A percentile compares a stretch with the other conserved stretches of the same genome.
phyloP scores from a whole-genome alignment of 2,797 vertebrate species.

The Lithobates sylvaticus region DNA sequence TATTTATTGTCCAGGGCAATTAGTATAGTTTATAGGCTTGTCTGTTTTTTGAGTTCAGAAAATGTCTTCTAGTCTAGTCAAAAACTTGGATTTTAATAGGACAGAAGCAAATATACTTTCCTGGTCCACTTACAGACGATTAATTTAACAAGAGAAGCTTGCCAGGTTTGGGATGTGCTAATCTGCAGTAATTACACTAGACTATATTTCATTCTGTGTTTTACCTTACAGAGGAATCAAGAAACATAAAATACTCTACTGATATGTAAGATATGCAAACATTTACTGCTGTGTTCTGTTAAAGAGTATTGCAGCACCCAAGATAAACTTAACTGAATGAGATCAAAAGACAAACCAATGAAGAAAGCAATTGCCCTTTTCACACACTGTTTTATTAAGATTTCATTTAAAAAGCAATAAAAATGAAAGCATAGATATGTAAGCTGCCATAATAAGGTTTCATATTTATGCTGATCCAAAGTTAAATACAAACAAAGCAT shows the following conservation, averaged over 20 bases:
- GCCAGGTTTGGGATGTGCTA: not conserved
- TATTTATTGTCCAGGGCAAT: not conserved
- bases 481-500: conserved; percentile 10
- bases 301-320: not conserved
- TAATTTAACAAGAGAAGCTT: not conserved
- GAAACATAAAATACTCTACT: not conserved
- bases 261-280: conserved; percentile 1
- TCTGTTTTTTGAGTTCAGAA: not conserved
- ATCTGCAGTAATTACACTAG: not conserved
- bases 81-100: not conserved
- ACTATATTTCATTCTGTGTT: conserved; percentile 19
- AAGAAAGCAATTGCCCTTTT: not conserved
- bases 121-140: not conserved
- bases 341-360: not conserved
- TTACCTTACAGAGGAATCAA: conserved; percentile 9
- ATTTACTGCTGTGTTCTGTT: not conserved
- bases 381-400: not conserved
- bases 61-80: not conserved
- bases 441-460: not conserved
- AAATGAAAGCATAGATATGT: not conserved
- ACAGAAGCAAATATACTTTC: not conserved
- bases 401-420: not conserved
- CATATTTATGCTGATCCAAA: not conserved
- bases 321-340: not conserved
- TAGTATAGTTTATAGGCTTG: not conserved